These are phyloP conservation scores for Napeogenes sylphis DNA, from an alignment of 2,888 invertebrate genomes.

Conservation along the genomic window DNA sequence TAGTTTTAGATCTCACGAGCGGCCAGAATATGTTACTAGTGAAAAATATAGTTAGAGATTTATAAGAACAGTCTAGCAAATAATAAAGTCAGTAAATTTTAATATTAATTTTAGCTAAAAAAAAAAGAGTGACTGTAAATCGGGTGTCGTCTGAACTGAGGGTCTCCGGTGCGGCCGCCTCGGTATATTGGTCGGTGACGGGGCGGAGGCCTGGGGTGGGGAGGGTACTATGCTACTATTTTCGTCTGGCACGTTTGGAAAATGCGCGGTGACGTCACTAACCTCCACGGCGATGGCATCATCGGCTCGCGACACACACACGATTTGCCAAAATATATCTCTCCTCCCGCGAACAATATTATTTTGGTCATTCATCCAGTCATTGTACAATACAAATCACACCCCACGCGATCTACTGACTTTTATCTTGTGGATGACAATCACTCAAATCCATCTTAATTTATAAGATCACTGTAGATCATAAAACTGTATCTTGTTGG, in stretches of 20 bases:
- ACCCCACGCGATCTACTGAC: constrained; percentile 37
- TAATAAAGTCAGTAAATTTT: constrained; percentile 8
- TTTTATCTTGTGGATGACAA: not conserved
- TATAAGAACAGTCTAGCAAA: not conserved
- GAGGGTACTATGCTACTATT: constrained; percentile 62
- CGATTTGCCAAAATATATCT: constrained; percentile 74
- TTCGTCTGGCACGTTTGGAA: constrained; percentile 78
- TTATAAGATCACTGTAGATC: not conserved
- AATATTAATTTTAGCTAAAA: constrained; percentile 15
- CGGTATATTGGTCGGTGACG: constrained; percentile 75
- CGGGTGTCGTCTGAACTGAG: constrained; percentile 36
- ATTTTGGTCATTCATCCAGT: constrained; percentile 66
- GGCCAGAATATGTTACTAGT: no score
- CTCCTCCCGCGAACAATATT: constrained; percentile 66
- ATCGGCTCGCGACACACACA: constrained; percentile 61
- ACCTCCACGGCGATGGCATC: constrained; percentile 75
- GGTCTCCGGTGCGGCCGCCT: constrained; percentile 41
- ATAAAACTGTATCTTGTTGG: no score
- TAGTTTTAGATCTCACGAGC: no score
- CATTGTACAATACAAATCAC: constrained; percentile 36
- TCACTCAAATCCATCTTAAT: no score
- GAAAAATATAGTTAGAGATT: no score
- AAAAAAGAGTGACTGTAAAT: constrained; percentile 23
- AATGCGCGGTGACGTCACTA: constrained; percentile 76
- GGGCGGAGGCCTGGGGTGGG: constrained; percentile 63